Base-by-base conservation (phyloP, 2,888 invertebrate genomes). In the Lypha dubia region DNA sequence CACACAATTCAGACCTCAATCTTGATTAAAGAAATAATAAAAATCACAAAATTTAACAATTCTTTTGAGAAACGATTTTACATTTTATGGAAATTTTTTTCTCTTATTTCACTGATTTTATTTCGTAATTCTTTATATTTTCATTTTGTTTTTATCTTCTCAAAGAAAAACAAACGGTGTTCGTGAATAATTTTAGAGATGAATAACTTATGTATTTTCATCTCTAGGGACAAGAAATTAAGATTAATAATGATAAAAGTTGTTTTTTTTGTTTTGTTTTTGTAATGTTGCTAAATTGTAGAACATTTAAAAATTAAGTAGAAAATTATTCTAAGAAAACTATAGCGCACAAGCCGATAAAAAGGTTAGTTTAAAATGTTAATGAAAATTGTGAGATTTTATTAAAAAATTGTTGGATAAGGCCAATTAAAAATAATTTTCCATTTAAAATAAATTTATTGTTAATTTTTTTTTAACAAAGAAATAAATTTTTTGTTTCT, bases 1-100 rank as follows among this genome's bases (percentile, higher is more conserved):
- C 67, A 81, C 53, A 67, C 32, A 62, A 44, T 75, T 35, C 51
- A 70, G 44, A 38, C 41, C 62, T 70, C 81, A 65, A 60, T 81
- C 75, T 70, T 70, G 81, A 75, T 81, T 70, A 60, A 71, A 60
- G 22, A 53, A 65, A 68, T 49, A 46, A 77, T 38, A 17, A 51
- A 68, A 20, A 77, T 38, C 51, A 46, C 38, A 35, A 77, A 20
- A 49, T 46, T 51, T 38, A 46, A 35, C 58, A 46, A 46, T 46
- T 56, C 49, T 49, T 60, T 46, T 51, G 38, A 41, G 38, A 68
- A 41, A 22, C 32, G 32, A 35, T 70, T 70, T 24, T 56, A 28
- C 24, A 20, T 56, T 70, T 70, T 56, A 70, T 60, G 73, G 35
- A 73, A 73, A 32, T 58, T 46, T 11, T 1, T 32, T 0, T 71